These are phyloP conservation scores for Aphelinus certus DNA, from an alignment of 1,140 invertebrate species.

Conservation along the genomic window DNA sequence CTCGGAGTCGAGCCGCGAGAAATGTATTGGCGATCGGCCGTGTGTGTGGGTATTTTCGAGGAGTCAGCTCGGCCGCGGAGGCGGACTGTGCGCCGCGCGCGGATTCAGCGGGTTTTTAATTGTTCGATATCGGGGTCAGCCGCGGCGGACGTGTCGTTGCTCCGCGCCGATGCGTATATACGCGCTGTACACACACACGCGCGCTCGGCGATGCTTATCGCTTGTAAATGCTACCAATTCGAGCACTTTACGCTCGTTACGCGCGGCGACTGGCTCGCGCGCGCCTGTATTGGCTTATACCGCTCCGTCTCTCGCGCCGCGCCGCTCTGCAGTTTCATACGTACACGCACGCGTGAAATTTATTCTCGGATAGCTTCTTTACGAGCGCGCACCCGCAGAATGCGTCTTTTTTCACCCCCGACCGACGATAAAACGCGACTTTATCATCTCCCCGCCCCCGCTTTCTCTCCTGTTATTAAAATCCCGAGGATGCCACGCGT, in stretches of 20 bases:
- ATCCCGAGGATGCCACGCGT: no score
- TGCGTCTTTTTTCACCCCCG: no score
- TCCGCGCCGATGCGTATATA: background rate
- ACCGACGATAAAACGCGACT: no score
- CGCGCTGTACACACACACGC: background rate
- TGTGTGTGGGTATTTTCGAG: conserved; percentile 20
- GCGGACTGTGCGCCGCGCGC: background rate
- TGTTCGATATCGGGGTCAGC: conserved; percentile 24
- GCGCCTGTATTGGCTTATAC: no score
- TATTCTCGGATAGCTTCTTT: background rate
- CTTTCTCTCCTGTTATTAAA: no score
- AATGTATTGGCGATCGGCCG: conserved; percentile 12
- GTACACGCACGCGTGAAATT: no score
- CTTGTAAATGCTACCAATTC: conserved; percentile 18
- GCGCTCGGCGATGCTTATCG: conserved; percentile 11
- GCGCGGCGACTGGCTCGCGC: no score
- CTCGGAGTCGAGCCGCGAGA: background rate
- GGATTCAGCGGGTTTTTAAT: conserved; percentile 30
- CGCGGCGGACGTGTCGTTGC: background rate
- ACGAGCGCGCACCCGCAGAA: background rate
- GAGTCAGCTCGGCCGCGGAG: background rate
- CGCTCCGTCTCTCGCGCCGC: no score
- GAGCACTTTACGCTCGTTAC: conserved; percentile 29
- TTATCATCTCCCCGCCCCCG: no score
- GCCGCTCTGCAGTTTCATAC: no score